Percentiles rank a stretch among this genome's conserved stretches.
Conservation (phyloP, 2,797 vertebrate species). For the Ctenosaura bakeri region DNA sequence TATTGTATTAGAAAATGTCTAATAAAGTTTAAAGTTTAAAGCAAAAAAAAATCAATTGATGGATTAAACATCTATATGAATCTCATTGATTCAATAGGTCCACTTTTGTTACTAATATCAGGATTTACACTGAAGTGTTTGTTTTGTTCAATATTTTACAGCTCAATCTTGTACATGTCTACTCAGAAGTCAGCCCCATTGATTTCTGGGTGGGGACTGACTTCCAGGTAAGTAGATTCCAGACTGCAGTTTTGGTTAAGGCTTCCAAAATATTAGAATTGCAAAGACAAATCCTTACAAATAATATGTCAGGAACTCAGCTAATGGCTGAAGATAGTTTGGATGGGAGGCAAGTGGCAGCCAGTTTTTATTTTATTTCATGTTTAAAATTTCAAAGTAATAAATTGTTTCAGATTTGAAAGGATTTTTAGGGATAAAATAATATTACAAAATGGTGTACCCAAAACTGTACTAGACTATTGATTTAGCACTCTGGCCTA, state of each 20-base stretch:
- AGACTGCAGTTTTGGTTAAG: background rate
- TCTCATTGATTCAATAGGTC: too few species aligned
- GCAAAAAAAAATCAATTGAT: too few species aligned
- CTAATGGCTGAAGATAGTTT: background rate
- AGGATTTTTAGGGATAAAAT: background rate
- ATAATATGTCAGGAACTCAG: background rate
- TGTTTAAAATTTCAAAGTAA: background rate
- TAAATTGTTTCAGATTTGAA: background rate
- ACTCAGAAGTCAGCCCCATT: too few species aligned
- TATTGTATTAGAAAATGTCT: too few species aligned
- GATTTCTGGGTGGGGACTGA: too few species aligned
- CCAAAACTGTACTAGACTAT: background rate
- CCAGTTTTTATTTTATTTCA: slow-evolving; percentile 16
- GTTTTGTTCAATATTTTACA: too few species aligned
- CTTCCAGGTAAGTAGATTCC: too few species aligned
- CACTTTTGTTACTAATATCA: too few species aligned
- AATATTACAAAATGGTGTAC: background rate
- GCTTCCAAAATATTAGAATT: background rate
- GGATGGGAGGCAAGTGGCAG: background rate
- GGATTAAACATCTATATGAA: too few species aligned
- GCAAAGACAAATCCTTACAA: background rate
- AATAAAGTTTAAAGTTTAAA: too few species aligned
- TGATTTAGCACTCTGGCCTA: background rate
- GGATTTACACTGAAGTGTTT: too few species aligned
- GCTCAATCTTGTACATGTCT: too few species aligned